Evolutionary conservation across 2,113 vertebrate genomes (phyloP).

Genomic region (Ranitomeya variabilis): DNA sequence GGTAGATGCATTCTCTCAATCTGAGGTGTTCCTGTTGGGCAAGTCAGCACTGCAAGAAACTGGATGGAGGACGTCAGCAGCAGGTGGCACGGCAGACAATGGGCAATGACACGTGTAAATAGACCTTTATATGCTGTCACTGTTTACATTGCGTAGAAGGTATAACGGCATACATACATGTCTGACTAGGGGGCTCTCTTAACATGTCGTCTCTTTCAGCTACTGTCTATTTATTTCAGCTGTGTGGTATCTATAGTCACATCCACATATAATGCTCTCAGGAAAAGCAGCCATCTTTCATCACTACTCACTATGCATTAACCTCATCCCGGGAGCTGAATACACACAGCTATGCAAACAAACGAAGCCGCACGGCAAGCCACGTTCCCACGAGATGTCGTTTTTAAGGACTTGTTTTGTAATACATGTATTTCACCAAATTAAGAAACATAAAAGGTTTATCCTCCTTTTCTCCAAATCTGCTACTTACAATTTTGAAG

Average conservation of each 20-base stretch:
- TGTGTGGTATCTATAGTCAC: not conserved
- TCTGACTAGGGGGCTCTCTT: not conserved
- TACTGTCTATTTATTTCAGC: not conserved
- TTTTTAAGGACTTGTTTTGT: not conserved
- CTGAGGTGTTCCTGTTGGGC: too few relatives aligned
- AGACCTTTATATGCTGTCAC: not conserved
- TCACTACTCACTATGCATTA: not conserved
- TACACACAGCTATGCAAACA: not conserved
- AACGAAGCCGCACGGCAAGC: not conserved
- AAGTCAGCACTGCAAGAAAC: not conserved
- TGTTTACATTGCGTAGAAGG: not conserved
- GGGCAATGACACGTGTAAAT: not conserved
- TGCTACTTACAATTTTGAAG: not conserved
- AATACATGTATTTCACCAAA: too few relatives aligned
- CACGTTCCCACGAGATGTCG: not conserved
- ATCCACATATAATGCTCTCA: not conserved
- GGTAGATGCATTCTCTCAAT: too few relatives aligned
- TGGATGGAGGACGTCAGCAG: not conserved
- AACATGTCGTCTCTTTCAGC: not conserved
- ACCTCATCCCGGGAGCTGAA: not conserved
- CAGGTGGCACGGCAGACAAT: not conserved
- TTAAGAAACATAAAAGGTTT: not conserved
- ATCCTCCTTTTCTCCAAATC: not conserved
- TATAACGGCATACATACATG: not conserved
- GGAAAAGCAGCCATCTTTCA: not conserved